Percentiles rank a stretch among this genome's conserved stretches.
phyloP scores from a whole-genome alignment of 2,888 invertebrate species.

The Phengaris alcon region DNA sequence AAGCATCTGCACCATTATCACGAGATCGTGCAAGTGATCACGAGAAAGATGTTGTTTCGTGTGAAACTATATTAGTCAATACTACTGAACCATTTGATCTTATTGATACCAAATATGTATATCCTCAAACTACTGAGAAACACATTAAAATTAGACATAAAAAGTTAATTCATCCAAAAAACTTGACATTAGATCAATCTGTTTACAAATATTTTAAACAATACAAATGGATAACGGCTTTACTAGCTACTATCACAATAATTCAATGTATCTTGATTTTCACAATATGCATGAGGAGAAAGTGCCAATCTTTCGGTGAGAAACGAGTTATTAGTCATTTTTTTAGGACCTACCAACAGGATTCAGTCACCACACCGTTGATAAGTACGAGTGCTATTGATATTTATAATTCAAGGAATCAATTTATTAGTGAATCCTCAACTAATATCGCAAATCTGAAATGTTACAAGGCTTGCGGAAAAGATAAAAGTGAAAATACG shows the following conservation, averaged over 20 bases:
- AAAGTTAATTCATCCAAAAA: slow-evolving; percentile 2
- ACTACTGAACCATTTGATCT: slow-evolving; percentile 29
- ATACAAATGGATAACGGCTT: slow-evolving; percentile 47
- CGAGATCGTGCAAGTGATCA: neutral
- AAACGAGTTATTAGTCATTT: slow-evolving; percentile 53
- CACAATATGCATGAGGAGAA: slow-evolving; percentile 49
- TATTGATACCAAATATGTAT: slow-evolving; percentile 10
- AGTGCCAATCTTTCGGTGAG: slow-evolving; percentile 46
- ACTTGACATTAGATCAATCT: slow-evolving; percentile 30
- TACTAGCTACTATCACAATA: slow-evolving; percentile 47
- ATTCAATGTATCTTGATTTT: slow-evolving; percentile 59
- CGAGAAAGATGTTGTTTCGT: neutral
- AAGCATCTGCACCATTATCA: slow-evolving; percentile 41
- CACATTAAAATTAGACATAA: slow-evolving; percentile 3
- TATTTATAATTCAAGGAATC: slow-evolving; percentile 59
- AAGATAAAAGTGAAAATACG: slow-evolving; percentile 48
- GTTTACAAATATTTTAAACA: slow-evolving; percentile 36
- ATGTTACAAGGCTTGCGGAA: slow-evolving; percentile 66
- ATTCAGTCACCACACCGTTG: slow-evolving; percentile 64
- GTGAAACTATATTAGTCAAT: neutral
- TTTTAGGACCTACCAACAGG: slow-evolving; percentile 62
- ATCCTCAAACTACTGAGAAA: neutral
- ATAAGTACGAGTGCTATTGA: slow-evolving; percentile 61
- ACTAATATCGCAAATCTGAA: slow-evolving; percentile 57
- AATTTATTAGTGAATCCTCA: slow-evolving; percentile 57